These are phyloP conservation scores for Leistus spinibarbis DNA, from an alignment of 2,888 invertebrate species.

Conservation along the genomic window DNA sequence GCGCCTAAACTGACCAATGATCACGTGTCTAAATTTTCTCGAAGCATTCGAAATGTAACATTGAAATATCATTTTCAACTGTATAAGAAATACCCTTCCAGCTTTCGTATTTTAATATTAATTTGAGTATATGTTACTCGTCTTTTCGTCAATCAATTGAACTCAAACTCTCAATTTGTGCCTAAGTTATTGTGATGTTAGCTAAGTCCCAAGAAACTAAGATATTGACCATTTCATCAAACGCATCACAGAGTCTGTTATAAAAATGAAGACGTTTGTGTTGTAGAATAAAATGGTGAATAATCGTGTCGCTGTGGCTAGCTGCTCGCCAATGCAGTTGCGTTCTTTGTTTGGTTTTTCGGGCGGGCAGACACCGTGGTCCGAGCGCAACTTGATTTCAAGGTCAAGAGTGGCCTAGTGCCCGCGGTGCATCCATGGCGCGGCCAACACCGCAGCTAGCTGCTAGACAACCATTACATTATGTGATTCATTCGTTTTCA, in stretches of 20 bases:
- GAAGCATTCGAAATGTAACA: not conserved
- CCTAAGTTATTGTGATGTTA: too few species aligned
- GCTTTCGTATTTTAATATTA: too few species aligned
- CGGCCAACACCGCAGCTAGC: constrained; percentile 35
- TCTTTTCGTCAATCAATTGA: too few species aligned
- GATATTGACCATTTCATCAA: too few species aligned
- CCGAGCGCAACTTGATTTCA: constrained; percentile 46
- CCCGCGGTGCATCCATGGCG: constrained; percentile 47
- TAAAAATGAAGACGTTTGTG: not conserved
- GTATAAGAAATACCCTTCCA: too few species aligned
- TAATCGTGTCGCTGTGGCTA: not conserved
- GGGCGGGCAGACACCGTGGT: constrained; percentile 1
- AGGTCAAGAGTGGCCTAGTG: constrained; percentile 55
- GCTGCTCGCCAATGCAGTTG: not conserved
- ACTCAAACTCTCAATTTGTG: too few species aligned
- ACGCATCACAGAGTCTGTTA: too few species aligned
- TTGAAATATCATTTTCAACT: not conserved
- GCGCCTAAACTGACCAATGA: not conserved
- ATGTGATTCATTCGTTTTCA: constrained; percentile 39
- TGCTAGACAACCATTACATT: constrained; percentile 8
- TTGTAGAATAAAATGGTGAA: not conserved
- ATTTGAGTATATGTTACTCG: too few species aligned
- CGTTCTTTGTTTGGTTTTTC: constrained; percentile 5
- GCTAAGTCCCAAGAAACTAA: too few species aligned
- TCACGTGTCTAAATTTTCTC: not conserved